A percentile compares a stretch with the other conserved stretches of the same genome.
Conservation (phyloP, 1,140 invertebrate species). For the Subanguina moxae region DNA sequence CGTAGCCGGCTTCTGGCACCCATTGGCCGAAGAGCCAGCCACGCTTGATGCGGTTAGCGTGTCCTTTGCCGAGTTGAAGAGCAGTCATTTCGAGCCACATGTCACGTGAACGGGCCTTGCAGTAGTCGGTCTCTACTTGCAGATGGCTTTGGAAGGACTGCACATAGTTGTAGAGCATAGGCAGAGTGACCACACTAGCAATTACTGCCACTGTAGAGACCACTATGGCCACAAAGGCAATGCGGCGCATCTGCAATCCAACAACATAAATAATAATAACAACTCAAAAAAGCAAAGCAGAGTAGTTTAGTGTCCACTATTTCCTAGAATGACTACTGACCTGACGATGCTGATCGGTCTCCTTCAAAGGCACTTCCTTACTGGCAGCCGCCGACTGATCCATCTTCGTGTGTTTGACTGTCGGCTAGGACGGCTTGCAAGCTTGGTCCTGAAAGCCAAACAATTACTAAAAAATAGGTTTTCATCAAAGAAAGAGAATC, state of each 20-base stretch:
- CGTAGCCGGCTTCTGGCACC: constrained; percentile 39
- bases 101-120: constrained; percentile 57
- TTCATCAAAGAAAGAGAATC: too few relatives aligned
- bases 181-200: constrained; percentile 53
- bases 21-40: too few relatives aligned
- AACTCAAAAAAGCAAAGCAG: too few relatives aligned
- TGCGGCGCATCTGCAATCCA: constrained; percentile 55
- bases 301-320: too few relatives aligned
- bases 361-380: constrained; percentile 23
- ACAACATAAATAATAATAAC: too few relatives aligned
- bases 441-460: background rate
- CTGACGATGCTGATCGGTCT: constrained; percentile 42
- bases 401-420: background rate
- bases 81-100: constrained; percentile 58
- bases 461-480: background rate
- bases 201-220: constrained; percentile 52
- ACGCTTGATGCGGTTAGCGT: constrained; percentile 27
- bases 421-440: constrained; percentile 7
- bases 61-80: constrained; percentile 20
- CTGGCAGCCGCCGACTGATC: constrained; percentile 29
- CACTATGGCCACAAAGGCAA: constrained; percentile 51
- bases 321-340: too few relatives aligned
- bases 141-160: constrained; percentile 55
- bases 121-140: constrained; percentile 56
- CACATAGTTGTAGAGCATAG: constrained; percentile 59